A percentile compares a stretch with the other conserved stretches of the same genome.
Conservation (phyloP, 2,797 vertebrate genomes). For the Brotula barbata region DNA sequence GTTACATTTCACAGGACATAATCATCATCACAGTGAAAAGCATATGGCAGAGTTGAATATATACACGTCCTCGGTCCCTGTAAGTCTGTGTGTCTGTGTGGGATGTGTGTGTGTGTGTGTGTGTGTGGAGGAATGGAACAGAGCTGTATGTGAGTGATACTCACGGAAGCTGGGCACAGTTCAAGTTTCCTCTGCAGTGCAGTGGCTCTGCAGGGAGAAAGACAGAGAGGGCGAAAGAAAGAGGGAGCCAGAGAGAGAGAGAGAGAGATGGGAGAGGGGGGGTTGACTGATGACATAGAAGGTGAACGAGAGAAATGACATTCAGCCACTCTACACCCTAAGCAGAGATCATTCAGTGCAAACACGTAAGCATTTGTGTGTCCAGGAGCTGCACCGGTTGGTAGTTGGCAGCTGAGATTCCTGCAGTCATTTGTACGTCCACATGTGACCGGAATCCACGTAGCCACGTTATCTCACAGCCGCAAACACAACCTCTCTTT, state of each 20-base stretch:
- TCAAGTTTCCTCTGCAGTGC: conserved; percentile 73
- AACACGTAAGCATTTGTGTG: too few relatives aligned
- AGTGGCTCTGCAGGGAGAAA: conserved; percentile 46
- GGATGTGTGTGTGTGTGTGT: conserved; percentile 12
- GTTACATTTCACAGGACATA: too few relatives aligned
- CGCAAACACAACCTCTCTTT: too few relatives aligned
- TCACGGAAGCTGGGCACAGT: conserved; percentile 54
- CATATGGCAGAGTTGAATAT: too few relatives aligned
- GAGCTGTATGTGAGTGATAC: conserved; percentile 37
- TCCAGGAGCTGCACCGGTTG: too few relatives aligned
- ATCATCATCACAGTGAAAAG: too few relatives aligned
- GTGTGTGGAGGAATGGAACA: background rate
- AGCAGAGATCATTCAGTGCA: conserved; percentile 5
- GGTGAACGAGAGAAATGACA: background rate
- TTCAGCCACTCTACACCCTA: background rate
- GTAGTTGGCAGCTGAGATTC: too few relatives aligned
- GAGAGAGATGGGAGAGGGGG: too few relatives aligned
- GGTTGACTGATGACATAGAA: too few relatives aligned
- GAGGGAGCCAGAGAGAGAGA: background rate
- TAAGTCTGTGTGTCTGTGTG: background rate
- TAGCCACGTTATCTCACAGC: too few relatives aligned
- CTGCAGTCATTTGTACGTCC: too few relatives aligned
- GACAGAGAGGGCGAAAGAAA: background rate
- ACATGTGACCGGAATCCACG: too few relatives aligned
- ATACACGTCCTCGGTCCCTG: background rate